Base-by-base conservation (phyloP, 2,797 vertebrate species). In the Urosaurus nigricauda region DNA sequence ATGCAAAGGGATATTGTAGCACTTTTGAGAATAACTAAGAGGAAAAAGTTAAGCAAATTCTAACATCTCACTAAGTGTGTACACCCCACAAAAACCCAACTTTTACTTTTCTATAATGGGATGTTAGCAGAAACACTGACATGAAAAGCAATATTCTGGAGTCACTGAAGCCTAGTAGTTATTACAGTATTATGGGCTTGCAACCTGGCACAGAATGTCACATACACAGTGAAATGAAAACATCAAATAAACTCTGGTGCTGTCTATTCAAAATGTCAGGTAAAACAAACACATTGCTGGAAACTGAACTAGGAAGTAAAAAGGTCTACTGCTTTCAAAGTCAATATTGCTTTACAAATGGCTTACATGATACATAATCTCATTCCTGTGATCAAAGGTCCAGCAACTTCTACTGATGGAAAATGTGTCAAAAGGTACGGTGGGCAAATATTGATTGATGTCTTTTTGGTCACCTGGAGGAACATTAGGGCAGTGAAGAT, bases 91-190 rank as follows among this genome's bases (percentile, higher is more conserved):
- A 19, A 68, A 79, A 79, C 17, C 6, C 17, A 9, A 56, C 51
- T 24, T 56, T 79, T 19, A 53, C 19, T 87, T 86, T 70, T 37
- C 47, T 47, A 79, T 53, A 21, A 79, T 19, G 21, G 63, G 12
- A 53, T 87, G 47, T 56, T 63, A 87, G 43, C 43, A 79, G n/a
- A 87, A 87, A 47, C 77, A 70, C 13, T 37, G 77, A 87, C 53
- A 79, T 79, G 60, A 70, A 87, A 86, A 56, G 47, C 77, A 79
- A 65, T 79, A 87, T 87, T 70, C 47, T 68, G 47, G n/a, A 37
- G 21, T n/a, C 6, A 79, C n/a, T 87, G 77, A 70, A 87, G 77
- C 47, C 63, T 56, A 56, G 63, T 47, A 35, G 13, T 87, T 87
- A 26, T 79, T n/a, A n/a, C n/a, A 17, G 56, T 35, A 24, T 16